Evolutionary conservation across 2,113 vertebrate genomes (phyloP), one percentile per base, ranked within the genome.

Genomic region (Tauraco erythrolophus): DNA sequence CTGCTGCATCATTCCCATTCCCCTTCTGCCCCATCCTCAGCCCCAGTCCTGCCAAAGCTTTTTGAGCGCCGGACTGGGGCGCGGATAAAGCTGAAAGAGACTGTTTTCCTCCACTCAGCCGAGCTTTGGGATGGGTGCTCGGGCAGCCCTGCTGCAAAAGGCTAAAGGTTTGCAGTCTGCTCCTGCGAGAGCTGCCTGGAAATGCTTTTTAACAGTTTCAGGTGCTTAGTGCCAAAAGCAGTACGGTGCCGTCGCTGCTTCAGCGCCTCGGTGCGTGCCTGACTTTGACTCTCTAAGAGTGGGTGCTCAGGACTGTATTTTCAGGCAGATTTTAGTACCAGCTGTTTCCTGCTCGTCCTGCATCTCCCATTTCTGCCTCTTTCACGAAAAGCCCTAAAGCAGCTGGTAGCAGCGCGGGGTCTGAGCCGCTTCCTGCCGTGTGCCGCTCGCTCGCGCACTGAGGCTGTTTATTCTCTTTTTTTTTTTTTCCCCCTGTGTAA

Each of bases 401-500:
- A 56, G 54, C 12, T 5, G 2, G 76, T n/a, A 25, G 35, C 69
- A 79, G 70, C 0, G 4, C 0, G 5, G 62, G 77, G 14, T 51
- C 43, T 45, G 64, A 41, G 84, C 43, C 0, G 46, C 88, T 87
- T 89, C 92, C 92, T 94, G 75, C 68, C 64, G 14, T 37, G 80
- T 10, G 82, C 51, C 0, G 0, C 41, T 71, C 1, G 0, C 33
- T 86, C 5, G 18, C n/a, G 0, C 31, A 3, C 54, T 57, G 23
- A 74, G 39, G 4, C 53, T 21, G 11, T 8, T 39, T 51, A 57
- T 70, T 23, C 9, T 45, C 37, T 45, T 57, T 48, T 11, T 19
- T 39, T 17, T 43, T 22, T 4, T 45, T 16, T 58, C 28, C 53
- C 10, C 46, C 79, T 91, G 57, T 95, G 69, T 14, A 97, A 99